These are phyloP conservation scores for Strigamia transsilvanica DNA, from an alignment of 2,888 invertebrate genomes.

Conservation along the genomic window DNA sequence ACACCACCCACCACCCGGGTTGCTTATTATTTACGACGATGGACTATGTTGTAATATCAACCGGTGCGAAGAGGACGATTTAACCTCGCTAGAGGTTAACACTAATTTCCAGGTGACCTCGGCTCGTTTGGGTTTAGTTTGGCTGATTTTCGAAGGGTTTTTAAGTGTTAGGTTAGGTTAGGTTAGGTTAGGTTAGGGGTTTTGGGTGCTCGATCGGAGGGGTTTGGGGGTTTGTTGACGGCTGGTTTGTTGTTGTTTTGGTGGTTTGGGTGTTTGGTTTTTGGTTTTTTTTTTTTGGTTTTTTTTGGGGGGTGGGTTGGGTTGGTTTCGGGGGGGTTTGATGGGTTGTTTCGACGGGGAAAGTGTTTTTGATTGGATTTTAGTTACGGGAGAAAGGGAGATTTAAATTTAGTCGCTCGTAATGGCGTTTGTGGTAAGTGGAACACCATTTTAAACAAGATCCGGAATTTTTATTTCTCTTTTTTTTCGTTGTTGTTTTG, in stretches of 20 bases:
- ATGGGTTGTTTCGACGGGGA: neutral
- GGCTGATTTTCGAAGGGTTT: neutral
- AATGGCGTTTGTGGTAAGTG: slow-evolving; percentile 23
- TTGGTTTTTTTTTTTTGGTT: neutral
- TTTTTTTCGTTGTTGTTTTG: neutral
- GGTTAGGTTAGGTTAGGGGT: neutral
- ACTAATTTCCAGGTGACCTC: slow-evolving; percentile 44
- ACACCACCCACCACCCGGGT: neutral
- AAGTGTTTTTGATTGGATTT: neutral
- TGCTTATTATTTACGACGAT: neutral
- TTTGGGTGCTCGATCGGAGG: neutral
- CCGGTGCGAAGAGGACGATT: slow-evolving; percentile 39
- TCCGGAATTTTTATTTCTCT: slow-evolving; percentile 11
- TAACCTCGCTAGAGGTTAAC: slow-evolving; percentile 42
- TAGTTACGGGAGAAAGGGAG: neutral
- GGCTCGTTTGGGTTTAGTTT: neutral
- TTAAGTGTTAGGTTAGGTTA: neutral
- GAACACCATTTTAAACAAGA: slow-evolving; percentile 29
- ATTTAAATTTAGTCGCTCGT: slow-evolving; percentile 33
- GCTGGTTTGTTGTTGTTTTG: neutral
- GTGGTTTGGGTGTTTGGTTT: neutral
- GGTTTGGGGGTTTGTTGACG: neutral
- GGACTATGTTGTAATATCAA: slow-evolving; percentile 44
- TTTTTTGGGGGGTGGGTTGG: neutral
- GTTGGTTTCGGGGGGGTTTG: neutral